phyloP scores from a whole-genome alignment of 2,888 invertebrate species.

The Glaucopsyche alexis region DNA sequence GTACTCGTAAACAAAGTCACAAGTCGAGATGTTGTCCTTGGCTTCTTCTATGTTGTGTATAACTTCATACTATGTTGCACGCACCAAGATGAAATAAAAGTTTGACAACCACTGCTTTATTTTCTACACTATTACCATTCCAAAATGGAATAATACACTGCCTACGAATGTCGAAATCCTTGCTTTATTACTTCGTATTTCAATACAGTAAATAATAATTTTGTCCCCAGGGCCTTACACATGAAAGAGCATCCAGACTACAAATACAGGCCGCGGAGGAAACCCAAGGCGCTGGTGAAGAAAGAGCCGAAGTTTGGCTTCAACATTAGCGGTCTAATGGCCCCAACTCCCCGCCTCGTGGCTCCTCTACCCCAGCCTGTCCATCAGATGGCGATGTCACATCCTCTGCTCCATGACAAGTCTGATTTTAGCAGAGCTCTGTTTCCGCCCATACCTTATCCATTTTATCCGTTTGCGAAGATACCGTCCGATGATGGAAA shows the following conservation, averaged over 20 bases:
- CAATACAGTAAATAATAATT: background rate
- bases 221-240: constrained; percentile 87
- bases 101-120: background rate
- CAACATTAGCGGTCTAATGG: constrained; percentile 82
- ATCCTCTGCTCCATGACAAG: constrained; percentile 78
- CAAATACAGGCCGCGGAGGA: constrained; percentile 92
- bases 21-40: background rate
- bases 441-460: constrained; percentile 86
- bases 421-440: constrained; percentile 83
- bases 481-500: constrained; percentile 75
- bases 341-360: constrained; percentile 76
- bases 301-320: constrained; percentile 88
- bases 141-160: background rate
- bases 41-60: no score
- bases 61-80: background rate
- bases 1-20: constrained; percentile 34
- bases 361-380: constrained; percentile 69
- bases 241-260: constrained; percentile 97
- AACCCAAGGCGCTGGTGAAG: constrained; percentile 91
- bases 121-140: background rate
- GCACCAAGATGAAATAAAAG: background rate
- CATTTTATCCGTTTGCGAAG: constrained; percentile 84
- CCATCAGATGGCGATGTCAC: constrained; percentile 67
- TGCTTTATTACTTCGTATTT: background rate
- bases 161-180: background rate